These are phyloP conservation scores for Labia minor DNA, from an alignment of 2,888 invertebrate genomes.

Conservation along the genomic window DNA sequence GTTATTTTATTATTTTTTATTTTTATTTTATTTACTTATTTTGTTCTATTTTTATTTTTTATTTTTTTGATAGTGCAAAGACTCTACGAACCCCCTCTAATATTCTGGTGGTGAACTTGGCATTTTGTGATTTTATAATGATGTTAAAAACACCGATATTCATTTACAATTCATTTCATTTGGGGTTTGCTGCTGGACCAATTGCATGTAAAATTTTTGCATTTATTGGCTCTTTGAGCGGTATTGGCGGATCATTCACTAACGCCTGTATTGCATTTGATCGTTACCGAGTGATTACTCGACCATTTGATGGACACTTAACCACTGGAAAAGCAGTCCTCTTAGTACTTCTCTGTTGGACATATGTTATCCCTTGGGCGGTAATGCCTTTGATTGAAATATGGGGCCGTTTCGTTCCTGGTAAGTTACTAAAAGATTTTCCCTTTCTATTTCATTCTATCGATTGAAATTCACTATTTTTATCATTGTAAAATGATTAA, in stretches of 20 bases:
- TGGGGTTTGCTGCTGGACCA: conserved; percentile 63
- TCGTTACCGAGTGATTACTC: conserved; percentile 65
- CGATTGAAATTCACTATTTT: conserved; percentile 3
- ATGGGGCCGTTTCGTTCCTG: conserved; percentile 80
- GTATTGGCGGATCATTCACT: conserved; percentile 67
- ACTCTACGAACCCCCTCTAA: conserved; percentile 68
- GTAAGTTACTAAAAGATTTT: too few species aligned
- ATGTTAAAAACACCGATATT: conserved; percentile 77
- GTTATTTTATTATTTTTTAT: too few species aligned
- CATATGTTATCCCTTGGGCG: conserved; percentile 71
- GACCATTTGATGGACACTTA: conserved; percentile 70
- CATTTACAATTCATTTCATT: conserved; percentile 70
- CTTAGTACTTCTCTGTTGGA: conserved; percentile 62
- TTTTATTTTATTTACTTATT: neutral
- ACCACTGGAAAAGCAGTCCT: conserved; percentile 67
- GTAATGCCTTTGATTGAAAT: conserved; percentile 66
- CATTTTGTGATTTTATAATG: conserved; percentile 76
- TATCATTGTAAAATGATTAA: too few species aligned
- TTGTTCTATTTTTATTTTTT: neutral
- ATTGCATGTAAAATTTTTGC: conserved; percentile 67
- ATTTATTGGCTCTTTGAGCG: conserved; percentile 63
- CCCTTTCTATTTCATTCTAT: neutral
- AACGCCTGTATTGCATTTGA: conserved; percentile 81
- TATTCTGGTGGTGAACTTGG: conserved; percentile 70
- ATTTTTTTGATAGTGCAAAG: conserved; percentile 49